Conservation (phyloP, 2,797 vertebrate species). For the Loriculus beryllinus region DNA sequence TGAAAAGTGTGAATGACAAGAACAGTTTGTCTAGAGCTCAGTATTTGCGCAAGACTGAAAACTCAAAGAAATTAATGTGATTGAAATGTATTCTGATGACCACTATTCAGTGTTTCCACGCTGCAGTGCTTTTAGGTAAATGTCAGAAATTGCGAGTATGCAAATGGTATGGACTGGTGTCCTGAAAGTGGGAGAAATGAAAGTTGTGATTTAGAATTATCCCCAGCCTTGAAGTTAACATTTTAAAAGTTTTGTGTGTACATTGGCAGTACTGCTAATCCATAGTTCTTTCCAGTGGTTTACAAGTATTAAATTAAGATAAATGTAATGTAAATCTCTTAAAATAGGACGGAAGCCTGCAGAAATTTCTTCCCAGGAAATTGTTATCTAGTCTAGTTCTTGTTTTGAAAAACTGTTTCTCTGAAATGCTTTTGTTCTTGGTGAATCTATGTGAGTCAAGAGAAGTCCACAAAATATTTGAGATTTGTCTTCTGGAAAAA, state of each 20-base stretch:
- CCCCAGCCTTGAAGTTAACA: neutral
- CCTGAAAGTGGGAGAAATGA: neutral
- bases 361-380: neutral
- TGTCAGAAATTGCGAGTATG: neutral
- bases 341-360: neutral
- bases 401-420: neutral
- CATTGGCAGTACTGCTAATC: neutral
- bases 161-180: neutral
- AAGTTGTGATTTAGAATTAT: neutral
- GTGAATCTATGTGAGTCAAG: neutral
- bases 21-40: neutral
- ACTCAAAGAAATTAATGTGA: neutral
- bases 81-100: neutral
- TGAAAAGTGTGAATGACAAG: neutral
- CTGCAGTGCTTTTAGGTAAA: neutral
- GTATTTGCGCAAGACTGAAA: neutral
- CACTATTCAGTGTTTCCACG: neutral
- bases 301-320: neutral
- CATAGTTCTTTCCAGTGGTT: neutral
- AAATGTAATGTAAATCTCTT: neutral
- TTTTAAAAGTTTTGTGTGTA: neutral
- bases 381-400: neutral
- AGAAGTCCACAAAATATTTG: neutral
- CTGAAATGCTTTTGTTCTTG: neutral
- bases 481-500: neutral